Percentiles rank a stretch among this genome's conserved stretches.
Conservation (phyloP, 2,113 vertebrate genomes). For the Castor canadensis region DNA sequence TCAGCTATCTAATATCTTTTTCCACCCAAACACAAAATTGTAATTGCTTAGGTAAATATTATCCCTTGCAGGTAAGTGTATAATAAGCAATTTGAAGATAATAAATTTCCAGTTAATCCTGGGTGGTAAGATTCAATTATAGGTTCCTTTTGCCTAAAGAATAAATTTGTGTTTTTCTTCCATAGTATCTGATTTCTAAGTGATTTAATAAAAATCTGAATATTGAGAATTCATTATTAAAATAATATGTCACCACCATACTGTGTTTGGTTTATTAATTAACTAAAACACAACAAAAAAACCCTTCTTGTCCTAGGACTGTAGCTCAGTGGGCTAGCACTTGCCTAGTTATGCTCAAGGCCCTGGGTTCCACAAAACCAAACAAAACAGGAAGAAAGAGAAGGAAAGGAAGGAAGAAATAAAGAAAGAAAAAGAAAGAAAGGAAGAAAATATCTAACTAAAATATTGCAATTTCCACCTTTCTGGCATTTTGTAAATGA, state of each 20-base stretch:
- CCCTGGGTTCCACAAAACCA: not conserved
- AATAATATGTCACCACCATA: conserved; percentile 1
- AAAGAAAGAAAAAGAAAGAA: not conserved
- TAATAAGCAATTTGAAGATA: conserved; percentile 60
- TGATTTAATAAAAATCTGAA: conserved; percentile 4
- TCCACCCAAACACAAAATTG: conserved; percentile 52
- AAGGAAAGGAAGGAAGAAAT: not conserved
- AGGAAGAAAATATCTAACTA: conserved; percentile 27
- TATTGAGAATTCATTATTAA: conserved; percentile 2
- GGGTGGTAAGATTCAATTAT: not conserved
- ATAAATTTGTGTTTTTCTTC: not conserved
- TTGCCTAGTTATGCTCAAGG: not conserved
- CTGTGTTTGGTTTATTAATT: not conserved
- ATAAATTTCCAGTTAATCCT: not conserved
- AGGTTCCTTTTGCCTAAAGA: not conserved
- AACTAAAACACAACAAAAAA: no score
- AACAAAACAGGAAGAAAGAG: not conserved
- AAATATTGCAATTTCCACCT: conserved; percentile 79
- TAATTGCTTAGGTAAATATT: conserved; percentile 60
- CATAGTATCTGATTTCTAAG: not conserved
- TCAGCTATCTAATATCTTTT: conserved; percentile 22
- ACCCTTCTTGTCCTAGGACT: no score
- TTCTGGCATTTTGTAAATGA: conserved; percentile 73
- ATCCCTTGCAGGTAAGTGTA: conserved; percentile 66
- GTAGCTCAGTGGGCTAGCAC: not conserved